Evolutionary conservation across 2,113 vertebrate species (phyloP).

Genomic region (Tringa solitaria): DNA sequence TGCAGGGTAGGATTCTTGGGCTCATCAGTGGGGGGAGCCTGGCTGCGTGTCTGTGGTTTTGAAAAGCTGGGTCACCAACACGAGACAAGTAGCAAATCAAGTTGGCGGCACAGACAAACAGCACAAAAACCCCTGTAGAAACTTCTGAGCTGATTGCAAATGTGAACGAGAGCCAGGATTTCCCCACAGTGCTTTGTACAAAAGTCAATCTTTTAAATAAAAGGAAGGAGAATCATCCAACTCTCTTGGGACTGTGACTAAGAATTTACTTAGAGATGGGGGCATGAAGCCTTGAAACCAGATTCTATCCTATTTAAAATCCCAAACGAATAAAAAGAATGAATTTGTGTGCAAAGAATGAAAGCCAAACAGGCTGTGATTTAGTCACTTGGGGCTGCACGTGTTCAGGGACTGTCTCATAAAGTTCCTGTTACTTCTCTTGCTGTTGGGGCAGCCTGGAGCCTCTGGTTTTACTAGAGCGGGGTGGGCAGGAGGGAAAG

Average conservation of each 20-base stretch:
- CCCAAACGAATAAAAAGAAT: not conserved
- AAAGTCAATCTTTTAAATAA: not conserved
- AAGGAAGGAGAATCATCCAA: not conserved
- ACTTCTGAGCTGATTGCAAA: not conserved
- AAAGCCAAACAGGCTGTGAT: not conserved
- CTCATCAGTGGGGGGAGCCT: not conserved
- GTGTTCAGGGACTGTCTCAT: not conserved
- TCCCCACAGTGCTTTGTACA: not conserved
- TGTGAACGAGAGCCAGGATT: not conserved
- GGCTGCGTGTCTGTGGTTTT: not conserved
- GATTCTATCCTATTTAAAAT: not conserved
- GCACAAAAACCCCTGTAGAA: not conserved
- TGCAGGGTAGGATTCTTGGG: not conserved
- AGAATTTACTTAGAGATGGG: not conserved
- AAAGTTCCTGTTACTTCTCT: not conserved
- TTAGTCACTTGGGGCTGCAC: accelerated
- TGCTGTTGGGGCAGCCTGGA: not conserved
- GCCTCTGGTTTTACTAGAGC: not conserved
- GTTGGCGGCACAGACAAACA: not conserved
- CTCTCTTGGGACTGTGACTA: not conserved
- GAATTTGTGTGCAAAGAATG: not conserved
- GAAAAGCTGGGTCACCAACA: not conserved
- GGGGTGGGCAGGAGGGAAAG: not conserved
- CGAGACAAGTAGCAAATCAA: not conserved
- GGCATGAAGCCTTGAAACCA: not conserved